Conservation (phyloP, 2,888 invertebrate species). For the Teinopalpus imperialis region DNA sequence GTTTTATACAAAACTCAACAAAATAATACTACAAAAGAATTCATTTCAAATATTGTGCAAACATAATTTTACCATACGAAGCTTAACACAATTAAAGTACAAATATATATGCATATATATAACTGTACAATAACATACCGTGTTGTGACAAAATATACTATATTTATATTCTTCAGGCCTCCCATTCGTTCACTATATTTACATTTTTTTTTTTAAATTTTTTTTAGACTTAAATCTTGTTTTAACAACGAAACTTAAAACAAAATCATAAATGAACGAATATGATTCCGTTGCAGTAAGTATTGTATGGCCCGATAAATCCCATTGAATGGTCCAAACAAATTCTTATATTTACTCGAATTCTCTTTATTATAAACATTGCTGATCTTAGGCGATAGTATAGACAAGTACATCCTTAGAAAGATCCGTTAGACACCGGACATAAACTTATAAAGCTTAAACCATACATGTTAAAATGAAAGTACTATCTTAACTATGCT, state of each 20-base stretch:
- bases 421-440: constrained; percentile 15
- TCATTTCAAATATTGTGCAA: constrained; percentile 53
- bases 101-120: constrained; percentile 54
- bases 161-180: constrained; percentile 67
- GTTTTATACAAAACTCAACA: constrained; percentile 28
- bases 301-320: constrained; percentile 59
- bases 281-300: constrained; percentile 39
- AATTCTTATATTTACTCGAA: not conserved
- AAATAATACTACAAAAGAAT: constrained; percentile 40
- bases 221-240: constrained; percentile 18
- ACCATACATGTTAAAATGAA: constrained; percentile 13
- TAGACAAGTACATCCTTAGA: constrained; percentile 3
- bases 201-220: constrained; percentile 48
- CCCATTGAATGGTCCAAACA: constrained; percentile 28
- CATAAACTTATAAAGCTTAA: constrained; percentile 22
- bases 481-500: constrained; percentile 4
- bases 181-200: constrained; percentile 70
- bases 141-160: constrained; percentile 69
- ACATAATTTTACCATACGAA: constrained; percentile 61
- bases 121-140: constrained; percentile 55
- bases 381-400: not conserved
- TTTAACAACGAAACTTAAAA: constrained; percentile 6
- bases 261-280: constrained; percentile 23
- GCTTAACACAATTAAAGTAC: constrained; percentile 59
- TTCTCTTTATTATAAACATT: constrained; percentile 1